Conservation (phyloP, 2,113 vertebrate species). For the Micromys minutus region DNA sequence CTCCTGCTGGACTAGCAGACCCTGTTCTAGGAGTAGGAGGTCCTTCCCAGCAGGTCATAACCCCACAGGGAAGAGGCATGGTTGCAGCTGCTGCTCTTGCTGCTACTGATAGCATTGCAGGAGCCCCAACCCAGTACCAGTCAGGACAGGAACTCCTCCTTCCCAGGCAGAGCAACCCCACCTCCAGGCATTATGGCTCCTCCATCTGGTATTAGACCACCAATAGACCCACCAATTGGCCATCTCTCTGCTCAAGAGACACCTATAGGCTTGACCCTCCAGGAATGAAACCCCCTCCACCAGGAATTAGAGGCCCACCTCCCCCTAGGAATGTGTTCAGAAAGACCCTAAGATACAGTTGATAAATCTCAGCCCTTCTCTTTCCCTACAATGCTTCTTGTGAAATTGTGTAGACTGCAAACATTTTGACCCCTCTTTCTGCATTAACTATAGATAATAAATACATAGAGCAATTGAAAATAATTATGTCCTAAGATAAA, state of each 20-base stretch:
- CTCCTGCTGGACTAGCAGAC: too few relatives aligned
- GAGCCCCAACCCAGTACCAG: constrained; percentile 95
- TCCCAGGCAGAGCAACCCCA: constrained; percentile 95
- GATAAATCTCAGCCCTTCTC: too few relatives aligned
- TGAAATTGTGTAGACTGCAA: too few relatives aligned
- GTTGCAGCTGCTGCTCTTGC: constrained; percentile 95
- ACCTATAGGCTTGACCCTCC: constrained; percentile 98
- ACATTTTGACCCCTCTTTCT: too few relatives aligned
- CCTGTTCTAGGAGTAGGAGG: constrained; percentile 97
- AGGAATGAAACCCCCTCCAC: constrained; percentile 97
- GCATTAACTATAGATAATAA: too few relatives aligned
- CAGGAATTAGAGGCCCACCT: too few relatives aligned
- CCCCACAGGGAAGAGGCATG: constrained; percentile 93
- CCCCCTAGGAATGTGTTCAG: too few relatives aligned
- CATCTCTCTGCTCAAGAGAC: constrained; percentile 96
- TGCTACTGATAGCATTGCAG: constrained; percentile 96
- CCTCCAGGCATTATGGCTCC: constrained; percentile 99
- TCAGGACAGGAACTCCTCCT: constrained; percentile 92
- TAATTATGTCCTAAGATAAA: neutral
- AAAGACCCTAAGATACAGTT: too few relatives aligned
- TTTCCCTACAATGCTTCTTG: too few relatives aligned
- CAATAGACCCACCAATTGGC: constrained; percentile 98
- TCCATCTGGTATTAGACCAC: constrained; percentile 96
- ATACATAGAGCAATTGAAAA: too few relatives aligned
- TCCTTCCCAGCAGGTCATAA: constrained; percentile 99